Evolutionary conservation across 2,888 invertebrate genomes (phyloP).

Genomic region (Coleophora deauratella): DNA sequence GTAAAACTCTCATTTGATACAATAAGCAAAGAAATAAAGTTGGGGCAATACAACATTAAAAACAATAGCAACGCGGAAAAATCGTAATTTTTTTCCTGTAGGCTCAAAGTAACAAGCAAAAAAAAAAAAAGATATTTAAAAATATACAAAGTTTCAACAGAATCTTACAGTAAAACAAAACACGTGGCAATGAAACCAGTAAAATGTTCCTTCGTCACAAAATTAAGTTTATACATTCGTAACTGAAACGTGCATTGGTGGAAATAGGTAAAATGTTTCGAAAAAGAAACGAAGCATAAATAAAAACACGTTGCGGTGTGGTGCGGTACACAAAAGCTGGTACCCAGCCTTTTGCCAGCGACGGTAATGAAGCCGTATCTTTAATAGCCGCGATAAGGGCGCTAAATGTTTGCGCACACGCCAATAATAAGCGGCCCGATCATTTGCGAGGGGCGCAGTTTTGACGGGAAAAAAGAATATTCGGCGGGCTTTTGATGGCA

Average conservation of each 20-base stretch:
- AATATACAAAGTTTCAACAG: background rate
- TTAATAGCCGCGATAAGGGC: conserved; percentile 69
- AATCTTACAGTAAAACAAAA: background rate
- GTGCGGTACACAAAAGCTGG: conserved; percentile 26
- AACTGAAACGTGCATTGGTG: background rate
- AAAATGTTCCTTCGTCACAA: no score
- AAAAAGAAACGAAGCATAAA: conserved; percentile 22
- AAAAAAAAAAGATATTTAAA: background rate
- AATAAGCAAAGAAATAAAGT: conserved; percentile 41
- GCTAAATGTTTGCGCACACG: conserved; percentile 72
- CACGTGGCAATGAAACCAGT: background rate
- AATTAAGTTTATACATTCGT: no score
- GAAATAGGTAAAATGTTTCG: conserved; percentile 2
- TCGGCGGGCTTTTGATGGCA: conserved; percentile 35
- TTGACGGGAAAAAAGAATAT: conserved; percentile 52
- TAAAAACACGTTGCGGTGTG: conserved; percentile 17
- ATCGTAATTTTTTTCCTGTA: background rate
- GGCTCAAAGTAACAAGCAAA: background rate
- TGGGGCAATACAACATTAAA: background rate
- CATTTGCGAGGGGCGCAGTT: conserved; percentile 59
- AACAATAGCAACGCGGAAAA: background rate
- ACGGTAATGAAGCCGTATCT: conserved; percentile 71
- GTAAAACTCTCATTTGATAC: conserved; percentile 50
- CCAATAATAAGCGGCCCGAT: conserved; percentile 70
- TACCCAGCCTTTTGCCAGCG: conserved; percentile 30